Percentiles rank a stretch among this genome's conserved stretches.
Conservation (phyloP, 2,797 vertebrate genomes). For the Margarornis squamiger region DNA sequence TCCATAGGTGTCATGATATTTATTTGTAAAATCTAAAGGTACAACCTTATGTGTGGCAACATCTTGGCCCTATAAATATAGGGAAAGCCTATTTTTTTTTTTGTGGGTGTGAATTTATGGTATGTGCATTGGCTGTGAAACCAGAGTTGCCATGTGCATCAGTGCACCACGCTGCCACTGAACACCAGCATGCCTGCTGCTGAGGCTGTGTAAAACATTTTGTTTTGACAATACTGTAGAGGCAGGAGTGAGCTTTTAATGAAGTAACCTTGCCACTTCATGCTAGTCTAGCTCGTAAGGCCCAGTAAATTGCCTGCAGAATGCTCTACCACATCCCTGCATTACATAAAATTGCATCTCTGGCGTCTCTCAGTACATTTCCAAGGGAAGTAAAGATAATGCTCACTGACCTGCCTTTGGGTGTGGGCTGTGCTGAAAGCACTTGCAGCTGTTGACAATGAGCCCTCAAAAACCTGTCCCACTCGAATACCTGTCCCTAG, state of each 20-base stretch:
- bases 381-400: background rate
- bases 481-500: background rate
- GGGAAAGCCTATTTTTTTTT: background rate
- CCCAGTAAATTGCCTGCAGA: background rate
- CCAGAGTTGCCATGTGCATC: background rate
- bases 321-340: background rate
- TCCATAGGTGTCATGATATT: background rate
- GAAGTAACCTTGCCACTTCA: background rate
- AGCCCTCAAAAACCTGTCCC: slow-evolving; percentile 13
- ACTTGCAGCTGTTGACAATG: background rate
- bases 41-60: background rate
- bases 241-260: background rate
- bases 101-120: background rate
- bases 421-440: background rate
- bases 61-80: background rate
- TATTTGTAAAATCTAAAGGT: background rate
- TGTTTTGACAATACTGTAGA: background rate
- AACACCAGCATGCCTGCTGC: background rate
- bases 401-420: background rate
- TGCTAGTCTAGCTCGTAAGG: background rate
- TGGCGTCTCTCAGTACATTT: background rate
- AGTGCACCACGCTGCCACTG: rapidly evolving
- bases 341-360: background rate
- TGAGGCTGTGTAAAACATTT: background rate
- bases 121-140: background rate